A percentile compares a stretch with the other conserved stretches of the same genome.
Conservation (phyloP, 2,797 vertebrate genomes). For the Gymnopithys bicolor region DNA sequence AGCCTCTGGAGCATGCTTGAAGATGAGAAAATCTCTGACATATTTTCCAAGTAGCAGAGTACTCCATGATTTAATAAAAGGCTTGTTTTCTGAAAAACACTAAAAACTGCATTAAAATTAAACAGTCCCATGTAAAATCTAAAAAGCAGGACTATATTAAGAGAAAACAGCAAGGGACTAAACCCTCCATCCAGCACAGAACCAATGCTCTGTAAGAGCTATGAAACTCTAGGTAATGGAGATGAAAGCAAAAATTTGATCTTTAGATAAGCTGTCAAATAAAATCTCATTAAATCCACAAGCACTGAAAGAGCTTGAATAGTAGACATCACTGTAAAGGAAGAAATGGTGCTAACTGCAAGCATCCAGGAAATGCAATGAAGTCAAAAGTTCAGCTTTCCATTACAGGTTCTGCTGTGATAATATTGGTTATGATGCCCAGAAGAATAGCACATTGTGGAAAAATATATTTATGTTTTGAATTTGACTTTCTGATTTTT, state of each 20-base stretch:
- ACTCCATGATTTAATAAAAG: not conserved
- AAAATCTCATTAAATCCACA: not conserved
- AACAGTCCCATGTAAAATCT: not conserved
- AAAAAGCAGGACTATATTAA: not conserved
- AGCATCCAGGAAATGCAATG: not conserved
- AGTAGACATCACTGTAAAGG: not conserved
- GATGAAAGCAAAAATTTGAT: not conserved
- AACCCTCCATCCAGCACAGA: not conserved
- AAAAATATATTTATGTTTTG: not conserved
- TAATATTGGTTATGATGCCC: not conserved
- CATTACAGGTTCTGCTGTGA: not conserved
- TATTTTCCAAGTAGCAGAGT: not conserved
- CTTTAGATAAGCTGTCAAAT: not conserved
- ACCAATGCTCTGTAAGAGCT: not conserved
- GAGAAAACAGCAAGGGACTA: not conserved
- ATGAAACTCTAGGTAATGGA: not conserved
- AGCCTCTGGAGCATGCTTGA: not conserved
- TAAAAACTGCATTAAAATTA: not conserved
- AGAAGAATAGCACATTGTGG: not conserved
- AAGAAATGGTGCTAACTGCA: not conserved
- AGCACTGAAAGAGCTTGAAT: not conserved
- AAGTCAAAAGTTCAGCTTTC: not conserved
- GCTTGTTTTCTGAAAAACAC: not conserved
- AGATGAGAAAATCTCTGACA: not conserved
- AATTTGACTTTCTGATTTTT: not conserved